Percentiles rank a stretch among this genome's conserved stretches.
Evolutionary conservation across 1,140 invertebrate genomes (phyloP).

Genomic region (Ostrea denselamellosa): DNA sequence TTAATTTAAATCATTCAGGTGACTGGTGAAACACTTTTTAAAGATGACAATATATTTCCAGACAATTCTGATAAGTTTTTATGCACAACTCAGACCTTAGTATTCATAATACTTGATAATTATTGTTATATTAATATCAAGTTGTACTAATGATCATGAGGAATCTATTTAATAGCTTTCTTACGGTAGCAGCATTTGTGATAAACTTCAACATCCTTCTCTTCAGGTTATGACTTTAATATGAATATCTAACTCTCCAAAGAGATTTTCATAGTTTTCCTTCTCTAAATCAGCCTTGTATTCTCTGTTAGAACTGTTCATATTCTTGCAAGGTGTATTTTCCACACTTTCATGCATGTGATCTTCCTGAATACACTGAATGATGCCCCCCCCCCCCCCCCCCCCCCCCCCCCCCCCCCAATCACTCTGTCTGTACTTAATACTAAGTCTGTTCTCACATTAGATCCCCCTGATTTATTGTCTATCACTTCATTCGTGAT

Average conservation of each 20-base stretch:
- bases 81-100: too few species aligned
- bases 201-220: constrained; percentile 20
- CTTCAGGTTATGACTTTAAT: not conserved
- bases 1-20: too few species aligned
- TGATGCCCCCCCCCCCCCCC: too few species aligned
- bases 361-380: constrained; percentile 39
- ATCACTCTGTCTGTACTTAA: constrained; percentile 54
- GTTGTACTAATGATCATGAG: too few species aligned
- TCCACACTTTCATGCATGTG: constrained; percentile 45
- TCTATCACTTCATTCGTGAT: constrained; percentile 58
- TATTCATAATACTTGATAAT: too few species aligned
- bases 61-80: too few species aligned
- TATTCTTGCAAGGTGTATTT: not conserved
- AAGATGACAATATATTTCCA: too few species aligned
- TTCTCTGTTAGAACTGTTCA: constrained; percentile 24
- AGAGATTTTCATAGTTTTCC: constrained; percentile 19
- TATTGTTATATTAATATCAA: too few species aligned
- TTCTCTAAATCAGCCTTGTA: constrained; percentile 40
- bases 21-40: too few species aligned
- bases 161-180: too few species aligned
- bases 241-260: constrained; percentile 2
- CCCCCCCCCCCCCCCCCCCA: too few species aligned
- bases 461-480: constrained; percentile 50
- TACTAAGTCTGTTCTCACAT: constrained; percentile 54
- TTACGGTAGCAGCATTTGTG: constrained; percentile 41